These are phyloP conservation scores for Polydrusus cervinus DNA, from an alignment of 2,888 invertebrate genomes.

Conservation along the genomic window DNA sequence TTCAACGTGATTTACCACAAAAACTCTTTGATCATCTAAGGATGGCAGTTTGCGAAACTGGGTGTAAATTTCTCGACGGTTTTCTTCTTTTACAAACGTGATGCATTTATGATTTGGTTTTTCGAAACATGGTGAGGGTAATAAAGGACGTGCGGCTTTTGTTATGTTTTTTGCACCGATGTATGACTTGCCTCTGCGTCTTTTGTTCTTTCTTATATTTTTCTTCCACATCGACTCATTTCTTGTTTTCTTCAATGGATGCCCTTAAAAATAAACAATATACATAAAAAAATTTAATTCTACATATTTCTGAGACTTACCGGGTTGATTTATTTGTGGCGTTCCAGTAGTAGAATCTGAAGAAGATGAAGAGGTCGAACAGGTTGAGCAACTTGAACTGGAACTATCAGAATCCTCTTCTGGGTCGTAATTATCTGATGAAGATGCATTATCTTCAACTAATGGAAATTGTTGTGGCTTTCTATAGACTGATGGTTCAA, in stretches of 20 bases:
- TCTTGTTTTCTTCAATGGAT: not conserved
- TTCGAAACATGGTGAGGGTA: not conserved
- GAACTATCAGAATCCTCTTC: slow-evolving; percentile 1
- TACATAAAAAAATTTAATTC: not conserved
- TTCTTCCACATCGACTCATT: slow-evolving; percentile 3
- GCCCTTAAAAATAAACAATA: slow-evolving; percentile 1
- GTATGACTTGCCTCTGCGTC: slow-evolving; percentile 1
- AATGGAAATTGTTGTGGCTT: not conserved
- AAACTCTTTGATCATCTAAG: slow-evolving; percentile 1
- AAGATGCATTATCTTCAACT: not conserved
- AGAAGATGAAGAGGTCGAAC: not conserved
- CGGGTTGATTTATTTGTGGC: not conserved
- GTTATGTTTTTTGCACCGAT: slow-evolving; percentile 1
- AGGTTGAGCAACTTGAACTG: not conserved
- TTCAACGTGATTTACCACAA: not conserved
- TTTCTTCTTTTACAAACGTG: slow-evolving; percentile 3
- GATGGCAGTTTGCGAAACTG: slow-evolving; percentile 2
- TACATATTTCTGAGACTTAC: slow-evolving; percentile 3
- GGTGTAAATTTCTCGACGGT: slow-evolving; percentile 1
- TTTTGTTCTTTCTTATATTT: slow-evolving; percentile 2
- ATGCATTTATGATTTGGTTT: not conserved
- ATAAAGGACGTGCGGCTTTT: not conserved
- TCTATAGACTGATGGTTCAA: not conserved
- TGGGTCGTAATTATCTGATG: slow-evolving; percentile 3
- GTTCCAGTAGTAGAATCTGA: slow-evolving; percentile 1